Evolutionary conservation across 2,113 vertebrate genomes (phyloP), one percentile per base, ranked within the genome.

Genomic region (Gallinago paraguaiae): DNA sequence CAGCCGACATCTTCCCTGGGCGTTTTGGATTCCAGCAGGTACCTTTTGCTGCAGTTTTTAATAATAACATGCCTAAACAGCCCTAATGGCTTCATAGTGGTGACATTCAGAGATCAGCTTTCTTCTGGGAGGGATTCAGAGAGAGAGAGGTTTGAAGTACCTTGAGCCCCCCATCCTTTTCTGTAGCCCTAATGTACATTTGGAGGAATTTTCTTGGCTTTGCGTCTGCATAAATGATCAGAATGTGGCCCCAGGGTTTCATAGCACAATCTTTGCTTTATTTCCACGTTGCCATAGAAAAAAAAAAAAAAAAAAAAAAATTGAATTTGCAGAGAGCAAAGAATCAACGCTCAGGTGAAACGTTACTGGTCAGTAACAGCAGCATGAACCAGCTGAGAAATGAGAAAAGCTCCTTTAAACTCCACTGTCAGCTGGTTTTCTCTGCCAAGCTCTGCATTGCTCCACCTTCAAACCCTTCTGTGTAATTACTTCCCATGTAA

Each of bases 401-500:
- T 50, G 69, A 80, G 76, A 68, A 86, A 76, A 90, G 86, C 71
- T 94, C 96, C 95, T 98, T 97, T 97, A 97, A 98, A 94, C 92
- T 77, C 86, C 71, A 78, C 33, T 65, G 43, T 76, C 72, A 84
- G 61, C 85, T 35, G 28, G 53, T 86, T 87, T 94, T 67, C 72
- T 88, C 88, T 95, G 96, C 94, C 96, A 93, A 53, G 86, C 79
- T 94, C 85, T 94, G 91, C 33, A 9, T 24, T 35, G 76, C 93
- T 96, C 88, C 82, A 88, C 94, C 90, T 95, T 88, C 75, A 76
- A 92, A 19, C 51, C 67, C 43, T 77, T 69, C 78, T 17, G 19
- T 57, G 71, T 35, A 46, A 93, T 88, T 70, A 70, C 77, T 93
- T 95, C 96, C 94, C 87, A 68, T 88, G 84, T 70, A 85, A 90